Base-by-base conservation (phyloP, 2,113 vertebrate species). In the Dipodomys spectabilis region DNA sequence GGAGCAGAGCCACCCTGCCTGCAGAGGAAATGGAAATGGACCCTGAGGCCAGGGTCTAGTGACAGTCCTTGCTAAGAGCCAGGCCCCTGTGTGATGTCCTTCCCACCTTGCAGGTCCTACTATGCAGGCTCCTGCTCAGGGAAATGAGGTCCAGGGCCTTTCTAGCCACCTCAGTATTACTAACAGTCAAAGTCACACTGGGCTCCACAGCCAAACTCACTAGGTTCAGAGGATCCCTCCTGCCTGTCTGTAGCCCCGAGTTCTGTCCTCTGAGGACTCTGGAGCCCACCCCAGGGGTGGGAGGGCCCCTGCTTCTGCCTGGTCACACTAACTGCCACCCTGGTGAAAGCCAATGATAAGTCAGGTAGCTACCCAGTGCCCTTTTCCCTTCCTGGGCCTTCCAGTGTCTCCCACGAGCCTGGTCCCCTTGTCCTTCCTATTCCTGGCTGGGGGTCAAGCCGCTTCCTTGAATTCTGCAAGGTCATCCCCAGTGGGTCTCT, bases 11-110 rank as follows among this genome's bases (percentile, higher is more conserved):
- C 5, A 64, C 62, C 23, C 23, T 64, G 62, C 23, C 62, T 23
- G 9, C 6, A 64, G 20, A 64, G 23, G 62, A 23, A 23, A 5
- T 23, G 9, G 23, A 20, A 65, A 35, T 44, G 19, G 68, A 49
- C 35, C 35, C 35, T 39, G 35, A 39, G 20, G 9, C 4, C 78
- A 27, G 35, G 69, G 49, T 57, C 53, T 57, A 57, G 12, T 16
- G 53, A 57, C 53, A 18, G 53, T 57, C 35, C 78, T 73, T 2
- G 65, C 30, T 2, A 7, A 9, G 65, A 15, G 13, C 32, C 39
- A 9, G 65, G 13, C 32, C 39, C 0, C 1, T 5, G 45, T 5
- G 1, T 4, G 28, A 12, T 7, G 20, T 28, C 35, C 18, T 8
- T 28, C 32, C 39, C 13, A 5, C 1, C 5, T 20, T 2, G 4